Evolutionary conservation across 2,113 vertebrate genomes (phyloP).

Genomic region (Sinocyclocheilus grahami): DNA sequence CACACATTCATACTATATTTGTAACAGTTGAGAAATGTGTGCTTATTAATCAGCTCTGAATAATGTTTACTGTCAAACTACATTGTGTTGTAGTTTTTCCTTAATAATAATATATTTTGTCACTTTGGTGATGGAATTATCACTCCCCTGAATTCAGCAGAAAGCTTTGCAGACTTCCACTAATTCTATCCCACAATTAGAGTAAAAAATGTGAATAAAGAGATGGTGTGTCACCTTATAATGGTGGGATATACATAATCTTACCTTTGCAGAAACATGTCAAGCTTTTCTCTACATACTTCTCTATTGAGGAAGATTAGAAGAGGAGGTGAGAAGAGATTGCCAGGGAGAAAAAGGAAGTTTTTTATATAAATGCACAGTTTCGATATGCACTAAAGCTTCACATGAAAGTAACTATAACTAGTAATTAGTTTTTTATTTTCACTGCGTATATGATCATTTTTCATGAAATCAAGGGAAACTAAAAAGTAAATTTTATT

Average conservation of each 20-base stretch:
- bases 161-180: background rate
- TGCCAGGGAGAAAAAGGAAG: background rate
- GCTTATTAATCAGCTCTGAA: background rate
- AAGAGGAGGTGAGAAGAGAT: background rate
- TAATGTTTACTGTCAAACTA: background rate
- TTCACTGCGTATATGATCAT: background rate
- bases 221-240: background rate
- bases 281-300: constrained; percentile 12
- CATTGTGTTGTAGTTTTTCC: background rate
- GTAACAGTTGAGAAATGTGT: background rate
- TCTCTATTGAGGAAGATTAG: background rate
- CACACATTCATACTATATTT: background rate
- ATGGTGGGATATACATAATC: background rate
- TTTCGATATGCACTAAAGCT: background rate
- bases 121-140: background rate
- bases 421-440: background rate
- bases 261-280: constrained; percentile 34
- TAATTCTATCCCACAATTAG: background rate
- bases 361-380: background rate
- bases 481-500: background rate
- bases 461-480: background rate
- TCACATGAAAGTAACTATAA: background rate
- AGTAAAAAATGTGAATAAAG: background rate
- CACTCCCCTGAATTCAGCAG: background rate
- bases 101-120: background rate